phyloP scores from a whole-genome alignment of 2,113 vertebrate species.

The Hipposideros armiger region DNA sequence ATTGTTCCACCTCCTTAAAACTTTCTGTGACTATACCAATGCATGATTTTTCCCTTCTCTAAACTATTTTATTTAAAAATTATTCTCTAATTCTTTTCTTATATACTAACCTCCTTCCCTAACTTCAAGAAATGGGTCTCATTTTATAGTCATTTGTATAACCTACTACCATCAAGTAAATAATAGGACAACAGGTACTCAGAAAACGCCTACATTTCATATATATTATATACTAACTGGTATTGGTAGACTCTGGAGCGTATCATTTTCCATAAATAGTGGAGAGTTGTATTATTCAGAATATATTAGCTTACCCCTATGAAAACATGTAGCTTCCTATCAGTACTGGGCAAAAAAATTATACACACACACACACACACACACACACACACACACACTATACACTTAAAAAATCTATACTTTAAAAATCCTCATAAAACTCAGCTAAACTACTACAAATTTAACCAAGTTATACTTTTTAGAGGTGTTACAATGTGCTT shows the following conservation, averaged over 20 bases:
- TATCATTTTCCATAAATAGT: constrained; percentile 43
- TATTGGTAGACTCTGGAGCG: constrained; percentile 1
- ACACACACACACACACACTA: not conserved
- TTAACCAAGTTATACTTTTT: constrained; percentile 20
- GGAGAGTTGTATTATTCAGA: not conserved
- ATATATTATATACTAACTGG: not conserved
- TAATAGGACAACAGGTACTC: not conserved
- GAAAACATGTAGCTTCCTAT: not conserved
- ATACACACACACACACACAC: not conserved
- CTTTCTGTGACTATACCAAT: not conserved
- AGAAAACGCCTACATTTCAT: constrained; percentile 16
- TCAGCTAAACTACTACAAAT: not conserved
- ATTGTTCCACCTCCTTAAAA: not conserved
- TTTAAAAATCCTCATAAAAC: constrained; percentile 31
- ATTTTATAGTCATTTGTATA: not conserved
- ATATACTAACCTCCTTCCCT: not conserved
- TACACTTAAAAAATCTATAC: not conserved
- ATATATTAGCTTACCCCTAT: not conserved
- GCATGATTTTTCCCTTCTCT: not conserved
- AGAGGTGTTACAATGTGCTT: not conserved
- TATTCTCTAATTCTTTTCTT: constrained; percentile 13
- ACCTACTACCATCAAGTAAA: not conserved
- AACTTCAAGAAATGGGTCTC: not conserved
- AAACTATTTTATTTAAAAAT: constrained; percentile 45
- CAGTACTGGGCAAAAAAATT: not conserved